These are phyloP conservation scores for Clupea harengus DNA, from an alignment of 2,113 vertebrate genomes.

Conservation along the genomic window DNA sequence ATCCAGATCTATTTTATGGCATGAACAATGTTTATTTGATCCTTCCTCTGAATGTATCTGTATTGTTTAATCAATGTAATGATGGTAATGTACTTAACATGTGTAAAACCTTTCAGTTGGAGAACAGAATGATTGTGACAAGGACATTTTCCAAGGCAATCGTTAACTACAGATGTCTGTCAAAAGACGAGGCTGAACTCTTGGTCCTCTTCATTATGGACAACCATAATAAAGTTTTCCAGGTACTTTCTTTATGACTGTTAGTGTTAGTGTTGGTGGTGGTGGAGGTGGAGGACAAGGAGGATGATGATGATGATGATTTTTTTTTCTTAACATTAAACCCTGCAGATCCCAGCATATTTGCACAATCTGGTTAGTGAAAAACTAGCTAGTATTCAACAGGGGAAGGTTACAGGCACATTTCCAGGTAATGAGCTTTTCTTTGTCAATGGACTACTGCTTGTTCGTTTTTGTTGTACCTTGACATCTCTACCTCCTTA, in stretches of 20 bases:
- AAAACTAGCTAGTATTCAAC: slow-evolving; percentile 78
- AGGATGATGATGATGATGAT: background rate
- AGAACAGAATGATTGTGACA: slow-evolving; percentile 88
- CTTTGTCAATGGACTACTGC: background rate
- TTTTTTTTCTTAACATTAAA: background rate
- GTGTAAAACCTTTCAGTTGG: slow-evolving; percentile 68
- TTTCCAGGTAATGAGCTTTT: slow-evolving; percentile 19
- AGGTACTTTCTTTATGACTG: slow-evolving; percentile 67
- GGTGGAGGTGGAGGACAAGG: background rate
- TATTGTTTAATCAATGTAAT: background rate
- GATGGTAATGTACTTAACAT: too few species aligned
- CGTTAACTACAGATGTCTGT: slow-evolving; percentile 80
- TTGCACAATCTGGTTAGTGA: slow-evolving; percentile 92
- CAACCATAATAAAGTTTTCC: slow-evolving; percentile 87
- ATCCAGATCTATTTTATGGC: background rate
- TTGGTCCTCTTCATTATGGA: slow-evolving; percentile 90
- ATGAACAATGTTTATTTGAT: background rate
- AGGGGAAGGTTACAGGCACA: slow-evolving; percentile 64
- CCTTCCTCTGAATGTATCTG: background rate
- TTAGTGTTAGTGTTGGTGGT: background rate
- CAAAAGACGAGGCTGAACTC: slow-evolving; percentile 87
- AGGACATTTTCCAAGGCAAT: slow-evolving; percentile 84
- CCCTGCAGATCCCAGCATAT: slow-evolving; percentile 80
- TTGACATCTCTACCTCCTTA: background rate
- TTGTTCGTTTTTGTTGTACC: background rate